Conservation (phyloP, 1,140 invertebrate species). For the Neoseiulus cucumeris region DNA sequence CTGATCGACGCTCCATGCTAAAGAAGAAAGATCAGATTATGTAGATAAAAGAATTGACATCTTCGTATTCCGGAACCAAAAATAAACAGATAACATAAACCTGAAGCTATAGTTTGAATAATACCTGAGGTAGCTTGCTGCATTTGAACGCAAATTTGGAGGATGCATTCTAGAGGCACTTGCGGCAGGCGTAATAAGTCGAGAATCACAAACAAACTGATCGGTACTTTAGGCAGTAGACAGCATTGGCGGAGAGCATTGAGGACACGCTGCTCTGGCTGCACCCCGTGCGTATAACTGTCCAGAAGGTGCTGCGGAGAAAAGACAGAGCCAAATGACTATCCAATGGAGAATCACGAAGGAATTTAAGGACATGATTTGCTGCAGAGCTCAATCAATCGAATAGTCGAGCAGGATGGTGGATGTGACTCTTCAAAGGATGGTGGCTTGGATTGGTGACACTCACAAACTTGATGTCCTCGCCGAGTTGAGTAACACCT, state of each 20-base stretch:
- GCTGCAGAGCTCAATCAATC: too few species aligned
- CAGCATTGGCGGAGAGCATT: background rate
- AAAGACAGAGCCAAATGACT: background rate
- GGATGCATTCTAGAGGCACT: background rate
- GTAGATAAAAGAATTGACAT: background rate
- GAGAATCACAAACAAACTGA: background rate
- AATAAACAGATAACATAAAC: background rate
- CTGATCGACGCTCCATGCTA: background rate
- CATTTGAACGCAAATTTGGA: background rate
- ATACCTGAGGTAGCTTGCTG: background rate
- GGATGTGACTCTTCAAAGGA: too few species aligned
- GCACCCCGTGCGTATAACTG: background rate
- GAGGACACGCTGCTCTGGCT: background rate
- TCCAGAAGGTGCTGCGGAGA: background rate
- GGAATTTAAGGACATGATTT: too few species aligned
- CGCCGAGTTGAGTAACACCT: background rate
- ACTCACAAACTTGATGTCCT: background rate
- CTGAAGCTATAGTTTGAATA: background rate
- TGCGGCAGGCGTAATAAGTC: background rate
- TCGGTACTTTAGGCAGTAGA: background rate
- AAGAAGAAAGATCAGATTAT: background rate
- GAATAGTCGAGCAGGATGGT: background rate
- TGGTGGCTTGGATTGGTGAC: background rate
- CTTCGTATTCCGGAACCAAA: too few species aligned
- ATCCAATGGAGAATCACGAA: too few species aligned